Evolutionary conservation across 2,888 invertebrate species (phyloP).

Genomic region (Drosophila acutilabella): DNA sequence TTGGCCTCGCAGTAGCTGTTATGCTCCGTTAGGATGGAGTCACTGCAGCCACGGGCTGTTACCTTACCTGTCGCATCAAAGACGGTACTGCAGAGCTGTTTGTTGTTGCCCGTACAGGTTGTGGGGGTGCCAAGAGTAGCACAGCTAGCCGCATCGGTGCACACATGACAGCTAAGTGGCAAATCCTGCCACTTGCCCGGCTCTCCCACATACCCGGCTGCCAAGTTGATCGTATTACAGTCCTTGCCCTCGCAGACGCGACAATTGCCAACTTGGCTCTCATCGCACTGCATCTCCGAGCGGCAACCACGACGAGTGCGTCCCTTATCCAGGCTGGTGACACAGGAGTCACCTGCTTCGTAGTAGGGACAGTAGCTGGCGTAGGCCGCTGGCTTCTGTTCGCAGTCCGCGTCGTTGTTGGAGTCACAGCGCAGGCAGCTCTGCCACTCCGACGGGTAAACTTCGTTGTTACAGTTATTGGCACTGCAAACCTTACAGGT

Average conservation of each 20-base stretch:
- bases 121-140: conserved; percentile 15
- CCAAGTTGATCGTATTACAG: conserved; percentile 75
- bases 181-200: conserved; percentile 82
- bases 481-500: conserved; percentile 64
- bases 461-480: conserved; percentile 65
- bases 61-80: conserved; percentile 67
- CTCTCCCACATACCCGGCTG: conserved; percentile 67
- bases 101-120: conserved; percentile 72
- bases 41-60: conserved; percentile 79
- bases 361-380: conserved; percentile 67
- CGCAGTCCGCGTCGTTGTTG: conserved; percentile 59
- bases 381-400: conserved; percentile 49
- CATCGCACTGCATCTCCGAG: conserved; percentile 72
- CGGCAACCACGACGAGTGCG: conserved; percentile 77
- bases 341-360: conserved; percentile 64
- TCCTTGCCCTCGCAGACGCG: conserved; percentile 70
- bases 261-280: conserved; percentile 57
- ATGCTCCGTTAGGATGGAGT: conserved; percentile 55
- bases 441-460: conserved; percentile 74
- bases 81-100: conserved; percentile 80
- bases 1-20: conserved; percentile 71
- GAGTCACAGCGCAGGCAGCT: conserved; percentile 79
- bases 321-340: conserved; percentile 63
- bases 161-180: conserved; percentile 76
- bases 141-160: conserved; percentile 65